Conservation (phyloP, 1,140 invertebrate genomes). For the Pseudobourletiella spinata region DNA sequence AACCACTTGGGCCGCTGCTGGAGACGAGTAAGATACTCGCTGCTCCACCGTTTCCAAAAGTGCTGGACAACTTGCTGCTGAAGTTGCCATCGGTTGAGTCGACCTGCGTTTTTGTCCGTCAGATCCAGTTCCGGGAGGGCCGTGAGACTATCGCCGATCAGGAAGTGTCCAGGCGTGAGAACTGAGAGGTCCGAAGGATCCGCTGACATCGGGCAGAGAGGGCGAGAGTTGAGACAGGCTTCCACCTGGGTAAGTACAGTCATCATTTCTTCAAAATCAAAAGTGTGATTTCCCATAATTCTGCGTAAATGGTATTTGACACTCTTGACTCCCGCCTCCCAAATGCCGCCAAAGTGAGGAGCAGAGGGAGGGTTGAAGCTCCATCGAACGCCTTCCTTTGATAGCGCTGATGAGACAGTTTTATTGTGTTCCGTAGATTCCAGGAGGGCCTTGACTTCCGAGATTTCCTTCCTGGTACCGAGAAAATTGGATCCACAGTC, state of each 20-base stretch:
- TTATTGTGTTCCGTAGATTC: background rate
- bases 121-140: slow-evolving; percentile 21
- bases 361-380: slow-evolving; percentile 42
- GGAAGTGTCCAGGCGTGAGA: slow-evolving; percentile 36
- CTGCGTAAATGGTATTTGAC: slow-evolving; percentile 40
- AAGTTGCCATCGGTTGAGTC: slow-evolving; percentile 9
- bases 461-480: slow-evolving; percentile 28
- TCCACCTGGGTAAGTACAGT: slow-evolving; percentile 18
- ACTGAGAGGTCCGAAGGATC: slow-evolving; percentile 23
- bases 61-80: slow-evolving; percentile 9
- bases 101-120: background rate
- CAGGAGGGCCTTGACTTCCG: background rate
- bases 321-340: slow-evolving; percentile 41
- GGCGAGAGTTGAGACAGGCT: slow-evolving; percentile 13
- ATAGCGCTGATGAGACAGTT: background rate
- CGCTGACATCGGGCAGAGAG: slow-evolving; percentile 2
- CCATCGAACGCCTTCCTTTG: slow-evolving; percentile 39
- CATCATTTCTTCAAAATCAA: slow-evolving; percentile 30
- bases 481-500: slow-evolving; percentile 40
- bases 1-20: slow-evolving; percentile 15
- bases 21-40: slow-evolving; percentile 12
- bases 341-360: slow-evolving; percentile 43
- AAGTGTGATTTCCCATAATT: slow-evolving; percentile 25
- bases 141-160: slow-evolving; percentile 35
- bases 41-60: slow-evolving; percentile 36